These are phyloP conservation scores for Gisinianus flammeolus DNA, from an alignment of 2,888 invertebrate species.

Conservation along the genomic window DNA sequence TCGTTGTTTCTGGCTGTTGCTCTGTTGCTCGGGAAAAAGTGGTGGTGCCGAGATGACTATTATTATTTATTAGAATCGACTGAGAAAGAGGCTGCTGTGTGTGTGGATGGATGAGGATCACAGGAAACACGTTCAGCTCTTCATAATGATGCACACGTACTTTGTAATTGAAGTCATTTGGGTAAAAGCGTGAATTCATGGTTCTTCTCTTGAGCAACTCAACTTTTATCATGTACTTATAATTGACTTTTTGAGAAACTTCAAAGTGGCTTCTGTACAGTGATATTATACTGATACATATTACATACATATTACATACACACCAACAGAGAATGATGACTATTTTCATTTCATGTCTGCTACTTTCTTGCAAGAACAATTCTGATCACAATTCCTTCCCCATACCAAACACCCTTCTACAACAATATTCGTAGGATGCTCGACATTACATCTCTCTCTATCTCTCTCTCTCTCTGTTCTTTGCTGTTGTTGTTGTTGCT, in stretches of 20 bases:
- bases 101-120: conserved; percentile 23
- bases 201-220: conserved; percentile 13
- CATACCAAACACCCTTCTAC: too few relatives aligned
- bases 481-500: too few relatives aligned
- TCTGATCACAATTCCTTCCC: too few relatives aligned
- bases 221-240: conserved; percentile 2
- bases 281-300: too few relatives aligned
- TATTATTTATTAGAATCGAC: conserved; percentile 35
- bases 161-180: conserved; percentile 31
- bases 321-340: too few relatives aligned
- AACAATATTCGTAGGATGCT: too few relatives aligned
- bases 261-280: too few relatives aligned
- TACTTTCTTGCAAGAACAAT: too few relatives aligned
- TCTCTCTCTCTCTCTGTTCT: too few relatives aligned
- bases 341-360: too few relatives aligned
- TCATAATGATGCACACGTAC: conserved; percentile 44
- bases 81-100: conserved; percentile 15
- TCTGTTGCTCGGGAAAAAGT: not conserved
- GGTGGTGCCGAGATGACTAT: conserved; percentile 38
- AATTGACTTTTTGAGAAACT: conserved; percentile 9
- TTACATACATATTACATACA: too few relatives aligned
- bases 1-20: not conserved
- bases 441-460: too few relatives aligned
- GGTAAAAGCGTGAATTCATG: conserved; percentile 32
- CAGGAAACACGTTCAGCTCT: conserved; percentile 41